These are phyloP conservation scores for Drosophila micromelanica DNA, from an alignment of 1,140 invertebrate species.

Conservation along the genomic window DNA sequence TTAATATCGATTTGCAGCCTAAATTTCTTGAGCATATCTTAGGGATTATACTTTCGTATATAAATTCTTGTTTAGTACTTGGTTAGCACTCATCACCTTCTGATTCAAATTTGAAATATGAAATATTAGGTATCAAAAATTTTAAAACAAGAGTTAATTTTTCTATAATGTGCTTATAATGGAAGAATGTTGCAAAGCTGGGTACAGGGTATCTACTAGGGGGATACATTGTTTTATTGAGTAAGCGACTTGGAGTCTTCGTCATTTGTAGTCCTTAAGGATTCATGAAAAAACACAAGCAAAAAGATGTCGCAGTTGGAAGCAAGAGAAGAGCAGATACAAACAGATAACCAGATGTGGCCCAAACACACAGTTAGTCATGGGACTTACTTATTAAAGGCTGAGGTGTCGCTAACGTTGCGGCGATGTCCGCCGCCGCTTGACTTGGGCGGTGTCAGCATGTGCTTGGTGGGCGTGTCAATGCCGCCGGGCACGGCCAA, in stretches of 20 bases:
- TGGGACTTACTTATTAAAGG: constrained; percentile 90
- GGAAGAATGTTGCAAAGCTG: not conserved
- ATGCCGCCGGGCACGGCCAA: constrained; percentile 10
- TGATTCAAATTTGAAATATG: too few relatives aligned
- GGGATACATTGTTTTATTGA: constrained; percentile 37
- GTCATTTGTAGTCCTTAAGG: constrained; percentile 58
- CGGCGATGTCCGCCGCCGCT: constrained; percentile 87
- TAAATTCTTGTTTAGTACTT: too few relatives aligned
- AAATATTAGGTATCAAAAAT: too few relatives aligned
- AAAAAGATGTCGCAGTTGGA: constrained; percentile 28
- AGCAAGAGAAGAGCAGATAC: constrained; percentile 63
- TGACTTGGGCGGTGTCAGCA: constrained; percentile 74
- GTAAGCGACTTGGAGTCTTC: constrained; percentile 53
- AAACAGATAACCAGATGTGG: constrained; percentile 47
- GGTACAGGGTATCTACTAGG: not conserved
- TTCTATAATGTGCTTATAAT: not conserved
- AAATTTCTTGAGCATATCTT: too few relatives aligned
- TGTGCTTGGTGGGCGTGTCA: constrained; percentile 84
- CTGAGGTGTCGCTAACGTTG: constrained; percentile 94
- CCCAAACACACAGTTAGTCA: not conserved
- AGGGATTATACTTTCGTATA: too few relatives aligned
- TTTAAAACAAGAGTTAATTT: too few relatives aligned
- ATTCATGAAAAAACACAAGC: constrained; percentile 22
- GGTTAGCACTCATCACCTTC: too few relatives aligned
- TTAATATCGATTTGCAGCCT: too few relatives aligned